These are phyloP conservation scores for Schizothorax lantsangensis DNA, from an alignment of 2,797 vertebrate genomes.

Conservation along the genomic window DNA sequence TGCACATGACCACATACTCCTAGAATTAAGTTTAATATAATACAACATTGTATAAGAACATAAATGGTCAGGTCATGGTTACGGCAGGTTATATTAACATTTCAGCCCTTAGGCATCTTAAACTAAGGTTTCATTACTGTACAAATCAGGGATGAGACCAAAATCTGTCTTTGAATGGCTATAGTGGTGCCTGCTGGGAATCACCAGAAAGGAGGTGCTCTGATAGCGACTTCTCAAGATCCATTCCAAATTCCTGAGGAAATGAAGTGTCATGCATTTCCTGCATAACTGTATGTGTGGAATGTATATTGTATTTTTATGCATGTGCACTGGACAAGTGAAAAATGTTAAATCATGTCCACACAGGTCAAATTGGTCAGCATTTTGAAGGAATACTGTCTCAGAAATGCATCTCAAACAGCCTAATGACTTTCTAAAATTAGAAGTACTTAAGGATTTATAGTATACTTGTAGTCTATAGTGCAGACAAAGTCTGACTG, in stretches of 20 bases:
- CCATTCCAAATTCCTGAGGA: slow-evolving; percentile 65
- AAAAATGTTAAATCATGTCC: not conserved
- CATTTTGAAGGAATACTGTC: not conserved
- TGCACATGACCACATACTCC: slow-evolving; percentile 27
- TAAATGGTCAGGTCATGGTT: not conserved
- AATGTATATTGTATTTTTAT: slow-evolving; percentile 34
- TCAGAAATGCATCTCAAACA: not conserved
- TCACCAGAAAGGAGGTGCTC: slow-evolving; percentile 47
- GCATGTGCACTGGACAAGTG: slow-evolving; percentile 6
- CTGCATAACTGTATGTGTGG: slow-evolving; percentile 49
- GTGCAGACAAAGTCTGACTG: slow-evolving; percentile 8
- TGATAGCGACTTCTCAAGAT: slow-evolving; percentile 50
- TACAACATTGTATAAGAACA: not conserved
- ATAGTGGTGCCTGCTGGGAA: slow-evolving; percentile 42
- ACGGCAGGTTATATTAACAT: slow-evolving; percentile 18
- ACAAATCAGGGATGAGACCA: slow-evolving; percentile 14
- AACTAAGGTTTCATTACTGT: slow-evolving; percentile 31
- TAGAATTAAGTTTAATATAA: not conserved
- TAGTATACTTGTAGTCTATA: not conserved
- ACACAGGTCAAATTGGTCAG: not conserved
- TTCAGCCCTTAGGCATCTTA: slow-evolving; percentile 19
- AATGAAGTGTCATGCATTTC: slow-evolving; percentile 65
- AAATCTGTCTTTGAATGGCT: slow-evolving; percentile 30
- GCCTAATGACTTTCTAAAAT: not conserved
- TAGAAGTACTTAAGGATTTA: not conserved